Evolutionary conservation across 2,113 vertebrate genomes (phyloP).

Genomic region (Silurus meridionalis): DNA sequence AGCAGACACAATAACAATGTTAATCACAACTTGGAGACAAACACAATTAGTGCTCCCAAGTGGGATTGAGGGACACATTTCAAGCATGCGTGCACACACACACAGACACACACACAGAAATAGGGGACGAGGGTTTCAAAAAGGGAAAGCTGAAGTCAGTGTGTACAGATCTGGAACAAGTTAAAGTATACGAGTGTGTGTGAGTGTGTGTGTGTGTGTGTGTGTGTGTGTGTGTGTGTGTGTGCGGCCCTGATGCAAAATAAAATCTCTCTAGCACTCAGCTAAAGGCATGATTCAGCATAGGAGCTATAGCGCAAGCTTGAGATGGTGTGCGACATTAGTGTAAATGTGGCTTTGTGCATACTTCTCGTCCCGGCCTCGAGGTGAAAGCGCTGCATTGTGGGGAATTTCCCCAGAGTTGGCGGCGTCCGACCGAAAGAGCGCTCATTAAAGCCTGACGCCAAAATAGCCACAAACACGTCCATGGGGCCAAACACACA

Average conservation of each 20-base stretch:
- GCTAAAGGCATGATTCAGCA: too few relatives aligned
- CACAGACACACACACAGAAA: conserved; percentile 34
- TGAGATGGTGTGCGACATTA: neutral
- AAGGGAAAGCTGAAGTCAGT: conserved; percentile 21
- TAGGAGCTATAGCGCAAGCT: conserved; percentile 4
- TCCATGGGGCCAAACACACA: conserved; percentile 14
- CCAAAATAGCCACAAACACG: conserved; percentile 61
- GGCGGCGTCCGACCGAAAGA: conserved; percentile 56
- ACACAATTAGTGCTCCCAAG: neutral
- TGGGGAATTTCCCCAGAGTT: conserved; percentile 62
- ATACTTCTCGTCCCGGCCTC: neutral
- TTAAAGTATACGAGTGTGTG: conserved; percentile 6
- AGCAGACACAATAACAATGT: conserved; percentile 53
- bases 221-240: neutral
- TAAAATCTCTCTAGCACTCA: neutral
- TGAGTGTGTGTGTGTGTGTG: neutral
- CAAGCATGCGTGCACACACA: neutral
- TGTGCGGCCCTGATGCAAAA: neutral
- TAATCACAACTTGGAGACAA: conserved; percentile 52
- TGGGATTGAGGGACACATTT: neutral
- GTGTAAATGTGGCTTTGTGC: conserved; percentile 24
- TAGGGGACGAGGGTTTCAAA: neutral
- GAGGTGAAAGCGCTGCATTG: conserved; percentile 68
- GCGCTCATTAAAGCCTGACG: conserved; percentile 62
- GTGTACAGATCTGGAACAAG: conserved; percentile 34